Conservation (phyloP, 2,888 invertebrate species). For the Synergus umbraculus region DNA sequence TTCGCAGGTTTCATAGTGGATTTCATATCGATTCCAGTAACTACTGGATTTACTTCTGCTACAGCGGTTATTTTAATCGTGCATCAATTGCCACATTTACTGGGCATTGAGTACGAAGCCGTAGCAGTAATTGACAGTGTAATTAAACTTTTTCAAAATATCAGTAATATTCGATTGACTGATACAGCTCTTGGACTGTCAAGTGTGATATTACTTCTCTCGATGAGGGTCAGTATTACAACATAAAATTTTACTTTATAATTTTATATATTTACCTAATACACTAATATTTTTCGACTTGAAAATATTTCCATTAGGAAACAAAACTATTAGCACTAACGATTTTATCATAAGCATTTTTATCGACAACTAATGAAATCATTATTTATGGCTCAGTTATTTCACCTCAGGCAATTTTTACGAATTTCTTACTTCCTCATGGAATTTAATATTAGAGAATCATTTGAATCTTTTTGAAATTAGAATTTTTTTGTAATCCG, state of each 20-base stretch:
- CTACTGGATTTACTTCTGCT: constrained; percentile 91
- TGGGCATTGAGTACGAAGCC: constrained; percentile 85
- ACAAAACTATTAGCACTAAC: constrained; percentile 1
- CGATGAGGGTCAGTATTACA: constrained; percentile 82
- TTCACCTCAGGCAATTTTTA: too few species aligned
- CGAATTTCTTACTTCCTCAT: too few species aligned
- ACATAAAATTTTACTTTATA: neutral
- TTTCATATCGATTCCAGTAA: constrained; percentile 90
- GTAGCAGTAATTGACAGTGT: constrained; percentile 84
- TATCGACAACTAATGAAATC: neutral
- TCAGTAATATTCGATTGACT: constrained; percentile 79
- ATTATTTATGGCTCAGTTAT: too few species aligned
- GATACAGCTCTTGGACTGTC: constrained; percentile 84
- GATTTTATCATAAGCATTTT: neutral
- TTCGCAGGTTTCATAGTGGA: constrained; percentile 88
- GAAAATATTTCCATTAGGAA: neutral
- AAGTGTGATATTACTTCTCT: constrained; percentile 83
- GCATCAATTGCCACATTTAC: constrained; percentile 86
- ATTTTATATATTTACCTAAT: neutral
- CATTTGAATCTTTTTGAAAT: too few species aligned
- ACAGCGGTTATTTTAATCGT: constrained; percentile 88
- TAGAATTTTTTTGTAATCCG: too few species aligned
- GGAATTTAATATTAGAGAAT: too few species aligned
- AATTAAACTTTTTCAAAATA: constrained; percentile 77
- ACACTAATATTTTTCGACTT: neutral